phyloP scores from a whole-genome alignment of 2,797 vertebrate genomes.

The Hippocampus kuda region DNA sequence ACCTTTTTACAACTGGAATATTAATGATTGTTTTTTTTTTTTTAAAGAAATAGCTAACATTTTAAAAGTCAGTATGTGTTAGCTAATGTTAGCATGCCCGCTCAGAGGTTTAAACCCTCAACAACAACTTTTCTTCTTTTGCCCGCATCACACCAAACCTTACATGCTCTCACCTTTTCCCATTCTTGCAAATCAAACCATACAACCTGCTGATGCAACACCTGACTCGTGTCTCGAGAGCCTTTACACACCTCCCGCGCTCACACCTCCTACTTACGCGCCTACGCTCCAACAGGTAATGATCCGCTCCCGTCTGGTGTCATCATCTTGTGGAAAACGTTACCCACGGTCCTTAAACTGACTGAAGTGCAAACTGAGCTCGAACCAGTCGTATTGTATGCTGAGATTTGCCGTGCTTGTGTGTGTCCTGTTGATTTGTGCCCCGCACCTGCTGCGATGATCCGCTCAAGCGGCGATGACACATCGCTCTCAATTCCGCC shows the following conservation, averaged over 20 bases:
- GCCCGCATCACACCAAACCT: background rate
- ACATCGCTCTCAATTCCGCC: constrained; percentile 5
- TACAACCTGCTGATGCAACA: background rate
- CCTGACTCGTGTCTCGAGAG: background rate
- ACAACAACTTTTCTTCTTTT: too few relatives aligned
- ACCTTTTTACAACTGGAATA: too few relatives aligned
- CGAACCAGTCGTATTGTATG: background rate
- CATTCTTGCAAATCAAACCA: background rate
- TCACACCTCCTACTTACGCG: background rate
- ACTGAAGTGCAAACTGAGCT: background rate
- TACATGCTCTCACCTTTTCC: background rate
- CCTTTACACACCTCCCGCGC: background rate
- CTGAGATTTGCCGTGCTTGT: background rate
- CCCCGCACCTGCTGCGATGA: background rate
- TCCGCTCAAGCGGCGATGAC: constrained; percentile 1
- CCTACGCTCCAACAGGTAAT: background rate
- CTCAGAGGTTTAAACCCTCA: too few relatives aligned
- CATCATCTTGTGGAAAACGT: background rate
- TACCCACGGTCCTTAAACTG: background rate
- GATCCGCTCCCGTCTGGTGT: background rate
- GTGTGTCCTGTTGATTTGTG: background rate
- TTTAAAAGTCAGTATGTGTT: too few relatives aligned
- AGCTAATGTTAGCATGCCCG: too few relatives aligned
- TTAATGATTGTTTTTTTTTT: too few relatives aligned
- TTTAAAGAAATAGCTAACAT: too few relatives aligned